Evolutionary conservation across 2,113 vertebrate genomes (phyloP).

Genomic region (Maylandia zebra): DNA sequence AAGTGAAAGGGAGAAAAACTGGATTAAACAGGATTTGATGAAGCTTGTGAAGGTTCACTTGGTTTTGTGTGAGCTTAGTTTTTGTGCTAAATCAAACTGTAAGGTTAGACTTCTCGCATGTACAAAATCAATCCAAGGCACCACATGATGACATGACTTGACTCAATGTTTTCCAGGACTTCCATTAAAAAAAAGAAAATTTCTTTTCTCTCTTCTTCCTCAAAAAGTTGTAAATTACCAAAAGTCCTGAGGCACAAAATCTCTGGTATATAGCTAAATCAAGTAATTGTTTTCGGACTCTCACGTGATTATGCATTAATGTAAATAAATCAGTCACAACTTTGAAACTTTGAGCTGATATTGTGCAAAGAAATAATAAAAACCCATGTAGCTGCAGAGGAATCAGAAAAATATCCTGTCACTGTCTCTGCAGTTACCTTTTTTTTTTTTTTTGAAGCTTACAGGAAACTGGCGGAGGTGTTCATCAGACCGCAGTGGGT

Average conservation of each 20-base stretch:
- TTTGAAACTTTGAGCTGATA: neutral
- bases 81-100: neutral
- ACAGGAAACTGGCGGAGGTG: slow-evolving; percentile 17
- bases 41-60: neutral
- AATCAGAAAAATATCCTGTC: neutral
- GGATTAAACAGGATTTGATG: neutral
- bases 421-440: neutral
- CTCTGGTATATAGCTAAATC: neutral
- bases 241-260: neutral
- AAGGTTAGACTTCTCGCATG: neutral
- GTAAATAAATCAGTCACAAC: neutral
- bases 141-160: fast-evolving
- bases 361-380: neutral
- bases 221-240: neutral
- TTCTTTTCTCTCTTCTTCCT: fast-evolving
- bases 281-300: neutral
- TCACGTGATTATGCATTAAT: neutral
- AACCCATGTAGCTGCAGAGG: neutral
- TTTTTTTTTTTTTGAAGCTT: neutral
- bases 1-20: neutral
- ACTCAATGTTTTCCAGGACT: neutral
- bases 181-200: neutral
- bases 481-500: neutral
- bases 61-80: neutral
- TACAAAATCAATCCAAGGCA: neutral